Percentiles rank a stretch among this genome's conserved stretches.
These are phyloP conservation scores for Diorhabda elongata DNA, from an alignment of 1,140 invertebrate species.

Conservation along the genomic window DNA sequence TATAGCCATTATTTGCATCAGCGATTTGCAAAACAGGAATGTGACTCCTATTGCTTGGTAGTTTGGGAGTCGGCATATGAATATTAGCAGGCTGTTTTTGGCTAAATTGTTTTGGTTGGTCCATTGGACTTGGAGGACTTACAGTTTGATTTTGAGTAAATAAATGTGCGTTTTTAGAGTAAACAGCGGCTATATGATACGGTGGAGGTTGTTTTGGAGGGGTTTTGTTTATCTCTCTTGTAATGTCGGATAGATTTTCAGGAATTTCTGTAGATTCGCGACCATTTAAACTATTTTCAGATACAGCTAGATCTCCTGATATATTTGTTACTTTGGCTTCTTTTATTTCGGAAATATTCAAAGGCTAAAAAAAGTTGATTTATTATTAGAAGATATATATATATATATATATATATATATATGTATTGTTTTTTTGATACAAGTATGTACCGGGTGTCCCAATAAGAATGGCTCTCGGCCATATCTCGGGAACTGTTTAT, in stretches of 20 bases:
- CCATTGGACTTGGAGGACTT: slow-evolving; percentile 33
- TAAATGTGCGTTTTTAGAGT: slow-evolving; percentile 60
- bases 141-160: slow-evolving; percentile 30
- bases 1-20: slow-evolving; percentile 14
- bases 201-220: slow-evolving; percentile 55
- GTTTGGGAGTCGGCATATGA: slow-evolving; percentile 36
- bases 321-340: slow-evolving; percentile 45
- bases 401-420: no score
- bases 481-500: no score
- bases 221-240: slow-evolving; percentile 20
- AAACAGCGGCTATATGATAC: slow-evolving; percentile 65
- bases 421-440: no score
- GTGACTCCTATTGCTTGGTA: slow-evolving; percentile 30
- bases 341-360: slow-evolving; percentile 42
- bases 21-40: slow-evolving; percentile 18
- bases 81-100: slow-evolving; percentile 44
- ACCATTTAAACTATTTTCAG: slow-evolving; percentile 29
- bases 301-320: slow-evolving; percentile 29
- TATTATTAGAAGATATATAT: no score
- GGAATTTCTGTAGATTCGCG: slow-evolving; percentile 27
- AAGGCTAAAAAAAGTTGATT: neutral
- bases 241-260: slow-evolving; percentile 22
- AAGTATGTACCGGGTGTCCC: no score
- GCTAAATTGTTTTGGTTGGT: slow-evolving; percentile 44
- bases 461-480: no score